Evolutionary conservation across 2,888 invertebrate species (phyloP).

Genomic region (Tenthredo scrophulariae): DNA sequence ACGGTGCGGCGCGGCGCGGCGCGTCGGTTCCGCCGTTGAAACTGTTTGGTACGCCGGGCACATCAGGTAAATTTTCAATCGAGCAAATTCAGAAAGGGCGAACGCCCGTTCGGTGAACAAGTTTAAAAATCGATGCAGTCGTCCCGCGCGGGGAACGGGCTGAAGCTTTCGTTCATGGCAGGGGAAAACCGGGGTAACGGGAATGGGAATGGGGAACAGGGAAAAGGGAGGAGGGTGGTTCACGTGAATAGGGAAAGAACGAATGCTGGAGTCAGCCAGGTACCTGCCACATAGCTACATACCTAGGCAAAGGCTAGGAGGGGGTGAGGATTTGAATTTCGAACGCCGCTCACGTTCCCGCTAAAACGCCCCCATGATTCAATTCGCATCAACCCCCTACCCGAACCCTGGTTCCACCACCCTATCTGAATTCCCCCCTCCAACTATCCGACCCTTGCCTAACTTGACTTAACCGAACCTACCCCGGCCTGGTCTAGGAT

Average conservation of each 20-base stretch:
- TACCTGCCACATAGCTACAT: slow-evolving; percentile 54
- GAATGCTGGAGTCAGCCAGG: slow-evolving; percentile 61
- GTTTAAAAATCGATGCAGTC: slow-evolving; percentile 73
- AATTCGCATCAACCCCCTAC: slow-evolving; percentile 75
- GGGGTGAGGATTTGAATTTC: slow-evolving; percentile 68
- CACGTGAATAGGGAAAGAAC: slow-evolving; percentile 64
- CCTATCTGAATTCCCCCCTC: slow-evolving; percentile 4
- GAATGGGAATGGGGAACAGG: slow-evolving; percentile 25
- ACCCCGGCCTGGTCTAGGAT: neutral
- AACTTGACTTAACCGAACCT: neutral
- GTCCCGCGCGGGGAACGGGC: slow-evolving; percentile 47
- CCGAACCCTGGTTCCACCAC: slow-evolving; percentile 51
- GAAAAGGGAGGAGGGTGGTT: slow-evolving; percentile 26
- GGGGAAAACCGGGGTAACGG: slow-evolving; percentile 38
- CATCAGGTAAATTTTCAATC: slow-evolving; percentile 76
- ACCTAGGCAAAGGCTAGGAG: slow-evolving; percentile 57
- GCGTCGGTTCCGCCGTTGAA: neutral
- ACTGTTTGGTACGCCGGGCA: slow-evolving; percentile 68
- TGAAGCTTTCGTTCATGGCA: slow-evolving; percentile 20
- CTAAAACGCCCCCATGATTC: slow-evolving; percentile 78
- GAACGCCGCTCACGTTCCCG: slow-evolving; percentile 75
- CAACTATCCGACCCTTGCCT: slow-evolving; percentile 1
- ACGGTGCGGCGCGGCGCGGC: neutral
- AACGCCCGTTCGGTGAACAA: slow-evolving; percentile 61
- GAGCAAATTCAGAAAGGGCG: slow-evolving; percentile 73